phyloP scores from a whole-genome alignment of 2,797 vertebrate species.

The Leucoraja ocellata region DNA sequence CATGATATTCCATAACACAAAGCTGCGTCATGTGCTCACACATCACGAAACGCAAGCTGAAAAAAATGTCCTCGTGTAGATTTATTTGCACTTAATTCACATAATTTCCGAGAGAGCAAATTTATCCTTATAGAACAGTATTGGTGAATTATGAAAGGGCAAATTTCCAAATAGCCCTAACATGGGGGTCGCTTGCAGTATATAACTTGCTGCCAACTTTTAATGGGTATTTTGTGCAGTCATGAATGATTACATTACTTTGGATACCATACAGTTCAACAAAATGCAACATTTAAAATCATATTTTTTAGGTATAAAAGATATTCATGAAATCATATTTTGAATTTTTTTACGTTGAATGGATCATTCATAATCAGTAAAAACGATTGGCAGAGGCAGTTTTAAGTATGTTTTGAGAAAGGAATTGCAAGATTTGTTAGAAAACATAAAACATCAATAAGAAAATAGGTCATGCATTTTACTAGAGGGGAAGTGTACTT shows the following conservation, averaged over 20 bases:
- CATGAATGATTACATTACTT: not conserved
- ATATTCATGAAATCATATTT: not conserved
- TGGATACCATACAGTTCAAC: not conserved
- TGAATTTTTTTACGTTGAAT: not conserved
- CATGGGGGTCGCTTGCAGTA: too few species aligned
- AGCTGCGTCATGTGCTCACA: too few species aligned
- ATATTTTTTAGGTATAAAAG: not conserved
- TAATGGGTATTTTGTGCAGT: not conserved
- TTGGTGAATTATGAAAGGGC: too few species aligned
- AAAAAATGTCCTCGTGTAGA: too few species aligned
- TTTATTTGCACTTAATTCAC: too few species aligned
- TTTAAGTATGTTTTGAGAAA: not conserved
- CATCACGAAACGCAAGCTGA: too few species aligned
- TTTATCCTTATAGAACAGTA: too few species aligned
- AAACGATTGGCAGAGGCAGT: not conserved
- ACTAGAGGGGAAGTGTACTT: not conserved
- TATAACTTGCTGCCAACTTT: too few species aligned
- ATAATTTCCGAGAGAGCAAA: too few species aligned
- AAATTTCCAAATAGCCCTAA: too few species aligned
- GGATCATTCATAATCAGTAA: not conserved
- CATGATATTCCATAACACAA: too few species aligned
- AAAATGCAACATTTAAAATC: not conserved
- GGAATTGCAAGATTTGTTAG: not conserved
- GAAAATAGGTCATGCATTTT: not conserved
- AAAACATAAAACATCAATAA: not conserved